Percentiles rank a stretch among this genome's conserved stretches.
Conservation (phyloP, 2,797 vertebrate genomes). For the Heterohyrax brucei region DNA sequence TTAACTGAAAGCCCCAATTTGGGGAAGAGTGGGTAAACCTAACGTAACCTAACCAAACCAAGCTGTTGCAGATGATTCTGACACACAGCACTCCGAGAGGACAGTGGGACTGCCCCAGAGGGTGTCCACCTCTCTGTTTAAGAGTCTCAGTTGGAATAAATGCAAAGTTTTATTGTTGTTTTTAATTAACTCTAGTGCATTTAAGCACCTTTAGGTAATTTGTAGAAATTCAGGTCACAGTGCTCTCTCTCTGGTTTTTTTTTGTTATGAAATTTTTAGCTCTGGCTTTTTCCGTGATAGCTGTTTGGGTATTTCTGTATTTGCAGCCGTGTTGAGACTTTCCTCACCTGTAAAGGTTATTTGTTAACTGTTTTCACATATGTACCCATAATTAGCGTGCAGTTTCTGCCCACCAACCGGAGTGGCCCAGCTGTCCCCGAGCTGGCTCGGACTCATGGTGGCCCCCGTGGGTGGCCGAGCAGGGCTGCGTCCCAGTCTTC, state of each 20-base stretch:
- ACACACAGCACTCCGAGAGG: no score
- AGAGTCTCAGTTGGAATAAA: conserved; percentile 45
- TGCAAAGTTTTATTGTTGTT: not conserved
- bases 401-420: not conserved
- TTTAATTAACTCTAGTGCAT: not conserved
- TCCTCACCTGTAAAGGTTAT: conserved; percentile 51
- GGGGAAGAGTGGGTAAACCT: no score
- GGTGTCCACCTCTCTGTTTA: no score
- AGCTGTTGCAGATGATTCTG: no score
- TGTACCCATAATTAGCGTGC: not conserved
- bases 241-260: not conserved
- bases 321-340: conserved; percentile 60
- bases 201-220: conserved; percentile 61
- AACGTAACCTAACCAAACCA: no score
- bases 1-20: conserved; percentile 1
- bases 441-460: not conserved
- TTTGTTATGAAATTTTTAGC: not conserved
- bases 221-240: conserved; percentile 24
- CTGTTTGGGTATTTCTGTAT: conserved; percentile 23
- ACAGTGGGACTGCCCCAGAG: no score
- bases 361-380: conserved; percentile 58
- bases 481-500: not conserved
- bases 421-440: not conserved
- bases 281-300: conserved; percentile 20
- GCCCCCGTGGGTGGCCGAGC: not conserved